Conservation (phyloP, 2,888 invertebrate species). For the Rhagophthalmus giganteus region DNA sequence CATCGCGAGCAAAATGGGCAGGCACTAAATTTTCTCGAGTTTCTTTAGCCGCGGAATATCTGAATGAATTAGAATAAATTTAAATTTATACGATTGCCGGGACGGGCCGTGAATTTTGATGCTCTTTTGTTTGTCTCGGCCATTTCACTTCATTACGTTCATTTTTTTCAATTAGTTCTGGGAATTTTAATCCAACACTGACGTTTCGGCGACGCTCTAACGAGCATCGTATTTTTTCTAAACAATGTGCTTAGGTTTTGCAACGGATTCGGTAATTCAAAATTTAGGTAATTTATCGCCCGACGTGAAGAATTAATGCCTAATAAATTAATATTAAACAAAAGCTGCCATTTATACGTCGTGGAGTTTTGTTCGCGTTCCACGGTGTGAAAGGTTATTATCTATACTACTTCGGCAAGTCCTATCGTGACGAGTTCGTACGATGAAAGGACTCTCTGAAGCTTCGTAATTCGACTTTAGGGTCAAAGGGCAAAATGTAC, state of each 20-base stretch:
- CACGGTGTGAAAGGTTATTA: too few species aligned
- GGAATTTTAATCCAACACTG: slow-evolving; percentile 2
- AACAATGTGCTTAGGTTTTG: too few species aligned
- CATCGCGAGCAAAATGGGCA: slow-evolving; percentile 4
- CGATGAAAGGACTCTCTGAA: slow-evolving; percentile 17
- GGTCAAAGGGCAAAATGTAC: slow-evolving; percentile 19
- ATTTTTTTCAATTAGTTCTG: slow-evolving; percentile 15
- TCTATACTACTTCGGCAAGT: too few species aligned
- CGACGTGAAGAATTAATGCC: too few species aligned
- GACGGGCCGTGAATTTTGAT: slow-evolving; percentile 20
- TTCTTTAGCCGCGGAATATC: slow-evolving; percentile 25
- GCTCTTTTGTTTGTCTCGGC: slow-evolving; percentile 10
- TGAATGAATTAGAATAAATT: slow-evolving; percentile 31
- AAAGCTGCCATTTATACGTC: too few species aligned
- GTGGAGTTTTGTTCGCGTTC: too few species aligned
- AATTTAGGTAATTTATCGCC: too few species aligned
- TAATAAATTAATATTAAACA: too few species aligned
- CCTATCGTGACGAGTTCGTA: too few species aligned
- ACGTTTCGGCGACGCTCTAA: slow-evolving; percentile 5
- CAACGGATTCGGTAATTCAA: too few species aligned
- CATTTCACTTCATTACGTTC: slow-evolving; percentile 15
- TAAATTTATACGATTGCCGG: slow-evolving; percentile 25
- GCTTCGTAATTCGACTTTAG: slow-evolving; percentile 21
- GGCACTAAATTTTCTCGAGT: slow-evolving; percentile 19
- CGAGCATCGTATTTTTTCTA: not conserved